Conservation (phyloP, 2,888 invertebrate species). For the Parthenolecanium corni region DNA sequence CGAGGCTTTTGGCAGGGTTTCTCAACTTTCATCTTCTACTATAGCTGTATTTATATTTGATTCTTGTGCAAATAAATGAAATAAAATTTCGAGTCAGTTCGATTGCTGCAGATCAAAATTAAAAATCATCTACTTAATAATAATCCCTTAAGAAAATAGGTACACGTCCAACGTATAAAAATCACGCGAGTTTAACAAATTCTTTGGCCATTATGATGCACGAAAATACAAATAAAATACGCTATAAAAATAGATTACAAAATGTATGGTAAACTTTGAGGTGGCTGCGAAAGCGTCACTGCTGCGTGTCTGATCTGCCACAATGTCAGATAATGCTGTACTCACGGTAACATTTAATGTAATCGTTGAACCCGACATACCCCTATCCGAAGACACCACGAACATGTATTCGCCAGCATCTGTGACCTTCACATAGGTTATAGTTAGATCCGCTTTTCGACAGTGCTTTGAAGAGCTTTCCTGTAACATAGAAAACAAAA, state of each 20-base stretch:
- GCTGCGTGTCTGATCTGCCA: conserved; percentile 8
- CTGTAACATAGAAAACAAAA: background rate
- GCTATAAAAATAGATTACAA: conserved; percentile 3
- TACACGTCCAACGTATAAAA: too few relatives aligned
- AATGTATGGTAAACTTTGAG: conserved; percentile 9
- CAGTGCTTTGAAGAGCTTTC: conserved; percentile 16
- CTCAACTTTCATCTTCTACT: too few relatives aligned
- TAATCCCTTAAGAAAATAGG: too few relatives aligned
- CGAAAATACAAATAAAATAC: too few relatives aligned
- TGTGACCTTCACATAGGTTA: conserved; percentile 5
- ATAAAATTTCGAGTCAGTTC: too few relatives aligned
- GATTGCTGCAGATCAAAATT: too few relatives aligned
- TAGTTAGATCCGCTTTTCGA: conserved; percentile 22
- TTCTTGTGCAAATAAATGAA: too few relatives aligned
- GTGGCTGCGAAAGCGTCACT: background rate
- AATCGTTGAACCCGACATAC: conserved; percentile 20
- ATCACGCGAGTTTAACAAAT: too few relatives aligned
- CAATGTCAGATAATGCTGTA: conserved; percentile 15
- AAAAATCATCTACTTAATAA: too few relatives aligned
- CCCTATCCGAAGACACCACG: conserved; percentile 11
- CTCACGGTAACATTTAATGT: conserved; percentile 18
- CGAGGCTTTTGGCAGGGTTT: too few relatives aligned
- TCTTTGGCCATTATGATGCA: too few relatives aligned
- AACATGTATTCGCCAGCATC: conserved; percentile 26
- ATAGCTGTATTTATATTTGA: too few relatives aligned